These are phyloP conservation scores for Steinernema scapterisci DNA, from an alignment of 2,888 invertebrate genomes.

Conservation along the genomic window DNA sequence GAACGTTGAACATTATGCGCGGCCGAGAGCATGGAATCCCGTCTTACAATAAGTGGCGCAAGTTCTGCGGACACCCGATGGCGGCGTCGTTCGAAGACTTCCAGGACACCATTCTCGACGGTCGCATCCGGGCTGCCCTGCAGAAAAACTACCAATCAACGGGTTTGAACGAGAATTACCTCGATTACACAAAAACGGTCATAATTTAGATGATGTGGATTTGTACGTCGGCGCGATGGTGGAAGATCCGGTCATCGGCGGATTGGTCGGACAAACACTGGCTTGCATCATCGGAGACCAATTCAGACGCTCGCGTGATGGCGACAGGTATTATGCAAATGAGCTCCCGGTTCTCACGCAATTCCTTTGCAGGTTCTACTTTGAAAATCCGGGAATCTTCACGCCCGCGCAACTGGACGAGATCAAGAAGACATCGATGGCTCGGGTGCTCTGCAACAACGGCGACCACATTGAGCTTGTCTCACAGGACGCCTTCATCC, in stretches of 20 bases:
- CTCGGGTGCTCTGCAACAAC: slow-evolving; percentile 86
- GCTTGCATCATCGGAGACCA: slow-evolving; percentile 70
- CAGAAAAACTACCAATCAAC: slow-evolving; percentile 57
- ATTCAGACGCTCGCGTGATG: slow-evolving; percentile 70
- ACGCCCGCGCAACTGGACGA: slow-evolving; percentile 76
- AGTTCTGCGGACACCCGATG: slow-evolving; percentile 76
- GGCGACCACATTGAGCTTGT: slow-evolving; percentile 71
- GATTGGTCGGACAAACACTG: slow-evolving; percentile 71
- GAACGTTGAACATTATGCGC: slow-evolving; percentile 92
- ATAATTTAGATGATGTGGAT: slow-evolving; percentile 70
- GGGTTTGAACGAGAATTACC: not conserved
- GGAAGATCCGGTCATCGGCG: slow-evolving; percentile 70
- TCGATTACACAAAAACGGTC: not conserved
- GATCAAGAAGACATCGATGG: slow-evolving; percentile 80
- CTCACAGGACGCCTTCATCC: slow-evolving; percentile 56
- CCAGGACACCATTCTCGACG: slow-evolving; percentile 78
- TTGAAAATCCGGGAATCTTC: slow-evolving; percentile 69
- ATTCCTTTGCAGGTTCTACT: slow-evolving; percentile 69
- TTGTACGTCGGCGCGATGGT: slow-evolving; percentile 71
- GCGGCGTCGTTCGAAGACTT: slow-evolving; percentile 42
- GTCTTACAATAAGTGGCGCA: slow-evolving; percentile 78
- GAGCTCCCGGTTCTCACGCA: not conserved
- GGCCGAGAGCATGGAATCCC: slow-evolving; percentile 89
- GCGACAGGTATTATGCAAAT: slow-evolving; percentile 69
- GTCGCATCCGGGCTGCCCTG: slow-evolving; percentile 78